Percentiles rank a stretch among this genome's conserved stretches.
These are phyloP conservation scores for Xiphophorus maculatus DNA, from an alignment of 2,113 vertebrate genomes.

Conservation along the genomic window DNA sequence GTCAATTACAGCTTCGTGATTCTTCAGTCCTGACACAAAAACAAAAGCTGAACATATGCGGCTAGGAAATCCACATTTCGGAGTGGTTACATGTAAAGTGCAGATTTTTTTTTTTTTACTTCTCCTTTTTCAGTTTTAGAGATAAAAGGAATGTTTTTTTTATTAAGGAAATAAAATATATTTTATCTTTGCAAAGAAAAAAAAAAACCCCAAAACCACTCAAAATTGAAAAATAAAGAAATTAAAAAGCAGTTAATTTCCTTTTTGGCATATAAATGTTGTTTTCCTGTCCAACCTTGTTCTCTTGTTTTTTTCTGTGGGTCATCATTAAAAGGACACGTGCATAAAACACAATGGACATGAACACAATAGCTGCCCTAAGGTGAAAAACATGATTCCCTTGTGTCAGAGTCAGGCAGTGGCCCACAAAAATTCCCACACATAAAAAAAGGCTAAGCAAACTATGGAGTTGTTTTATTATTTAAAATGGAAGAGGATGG, in stretches of 20 bases:
- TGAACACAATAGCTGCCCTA: slow-evolving; percentile 70
- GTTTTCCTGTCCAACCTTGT: slow-evolving; percentile 73
- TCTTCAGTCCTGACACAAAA: neutral
- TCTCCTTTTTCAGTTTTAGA: neutral
- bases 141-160: neutral
- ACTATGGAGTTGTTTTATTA: neutral
- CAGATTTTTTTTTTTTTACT: no score
- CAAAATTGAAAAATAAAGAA: slow-evolving; percentile 2
- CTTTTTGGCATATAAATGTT: slow-evolving; percentile 74
- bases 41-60: neutral
- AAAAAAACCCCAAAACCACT: neutral
- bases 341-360: slow-evolving; percentile 78
- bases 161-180: neutral
- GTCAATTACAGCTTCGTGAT: neutral
- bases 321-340: slow-evolving; percentile 68
- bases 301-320: slow-evolving; percentile 73
- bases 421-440: slow-evolving; percentile 66
- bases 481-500: neutral
- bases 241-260: slow-evolving; percentile 61
- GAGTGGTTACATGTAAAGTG: no score
- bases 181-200: slow-evolving; percentile 8
- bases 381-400: slow-evolving; percentile 68
- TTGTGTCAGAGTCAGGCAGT: slow-evolving; percentile 38
- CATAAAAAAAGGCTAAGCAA: slow-evolving; percentile 27
- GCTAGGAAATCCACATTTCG: no score